Evolutionary conservation across 2,113 vertebrate species (phyloP), one percentile per base, ranked within the genome.

Genomic region (Mus pahari): DNA sequence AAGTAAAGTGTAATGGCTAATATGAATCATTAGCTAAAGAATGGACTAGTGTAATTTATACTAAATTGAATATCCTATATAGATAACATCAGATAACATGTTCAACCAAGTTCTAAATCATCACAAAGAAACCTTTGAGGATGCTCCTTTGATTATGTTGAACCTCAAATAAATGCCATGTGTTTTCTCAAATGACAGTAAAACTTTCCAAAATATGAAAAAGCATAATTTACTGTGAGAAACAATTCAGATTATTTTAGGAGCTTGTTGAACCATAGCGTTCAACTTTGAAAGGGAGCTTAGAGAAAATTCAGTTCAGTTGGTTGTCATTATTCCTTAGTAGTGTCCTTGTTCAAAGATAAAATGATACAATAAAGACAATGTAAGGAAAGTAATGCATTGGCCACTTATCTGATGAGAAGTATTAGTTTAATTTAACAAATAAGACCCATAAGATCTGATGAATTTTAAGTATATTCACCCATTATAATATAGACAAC

Each of bases 1-100:
- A 88, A 94, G 24, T 84, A 45, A 90, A 20, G 7, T 78, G 45
- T 42, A 79, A 81, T 53, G 84, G 19, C 6, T 93, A 36, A 91
- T 26, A 9, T 36, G 5, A 74, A 9, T 77, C 50, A 68, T 87
- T 90, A 95, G 22, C 68, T 73, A 93, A 75, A 94, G 33, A 90
- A 88, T 3, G 17, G 75, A 31, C 5, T 78, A 14, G 2, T 90
- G 0, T 36, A 94, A 71, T 70, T 16, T 39, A 92, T 62, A 64
- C 10, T 60, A 95, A 96, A 66, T 62, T 86, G 50, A 53, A 82
- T 87, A 83, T 55, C 93, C 89, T 87, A n/a, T 10, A 90, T n/a
- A 60, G 39, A 33, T 28, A 10, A 10, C 55, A 66, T 45, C 55
- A 94, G 39, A 3, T 17, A 71, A n/a, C 3, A 84, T 75, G 77